A percentile compares a stretch with the other conserved stretches of the same genome.
Evolutionary conservation across 2,888 invertebrate genomes (phyloP).

Genomic region (Fragum fragum): DNA sequence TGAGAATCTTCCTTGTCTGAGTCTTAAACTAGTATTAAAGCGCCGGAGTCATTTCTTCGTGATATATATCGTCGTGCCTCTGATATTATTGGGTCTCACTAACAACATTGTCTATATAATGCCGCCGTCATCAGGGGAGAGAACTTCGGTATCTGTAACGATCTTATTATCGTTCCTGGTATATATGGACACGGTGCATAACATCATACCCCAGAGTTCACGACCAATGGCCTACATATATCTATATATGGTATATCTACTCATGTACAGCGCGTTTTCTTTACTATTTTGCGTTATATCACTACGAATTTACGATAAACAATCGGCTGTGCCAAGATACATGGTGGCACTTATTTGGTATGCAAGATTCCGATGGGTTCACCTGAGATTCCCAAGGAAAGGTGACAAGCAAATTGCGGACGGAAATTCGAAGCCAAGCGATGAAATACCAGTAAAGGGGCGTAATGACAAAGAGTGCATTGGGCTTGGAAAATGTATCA

Average conservation of each 20-base stretch:
- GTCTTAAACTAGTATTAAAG: background rate
- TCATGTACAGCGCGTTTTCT: constrained; percentile 40
- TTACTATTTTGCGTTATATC: constrained; percentile 47
- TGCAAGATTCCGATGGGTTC: background rate
- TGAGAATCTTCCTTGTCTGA: constrained; percentile 1
- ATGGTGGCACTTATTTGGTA: constrained; percentile 5
- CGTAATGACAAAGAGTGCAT: background rate
- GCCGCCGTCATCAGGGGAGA: constrained; percentile 57
- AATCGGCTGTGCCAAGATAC: constrained; percentile 10
- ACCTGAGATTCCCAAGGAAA: background rate
- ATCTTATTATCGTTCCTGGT: constrained; percentile 57
- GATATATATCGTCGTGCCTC: constrained; percentile 52
- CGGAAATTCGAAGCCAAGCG: background rate
- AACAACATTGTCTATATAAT: constrained; percentile 57
- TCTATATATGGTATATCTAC: constrained; percentile 50
- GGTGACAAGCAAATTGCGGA: background rate
- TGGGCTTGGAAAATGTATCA: background rate
- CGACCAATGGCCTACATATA: constrained; percentile 54
- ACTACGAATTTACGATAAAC: constrained; percentile 47
- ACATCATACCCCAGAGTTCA: constrained; percentile 56
- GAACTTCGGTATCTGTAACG: constrained; percentile 55
- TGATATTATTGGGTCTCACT: constrained; percentile 42
- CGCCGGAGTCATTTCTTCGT: constrained; percentile 35
- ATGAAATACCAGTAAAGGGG: background rate
- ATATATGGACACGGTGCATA: constrained; percentile 60